phyloP scores from a whole-genome alignment of 1,140 invertebrate genomes.

The Reticulitermes speratus region DNA sequence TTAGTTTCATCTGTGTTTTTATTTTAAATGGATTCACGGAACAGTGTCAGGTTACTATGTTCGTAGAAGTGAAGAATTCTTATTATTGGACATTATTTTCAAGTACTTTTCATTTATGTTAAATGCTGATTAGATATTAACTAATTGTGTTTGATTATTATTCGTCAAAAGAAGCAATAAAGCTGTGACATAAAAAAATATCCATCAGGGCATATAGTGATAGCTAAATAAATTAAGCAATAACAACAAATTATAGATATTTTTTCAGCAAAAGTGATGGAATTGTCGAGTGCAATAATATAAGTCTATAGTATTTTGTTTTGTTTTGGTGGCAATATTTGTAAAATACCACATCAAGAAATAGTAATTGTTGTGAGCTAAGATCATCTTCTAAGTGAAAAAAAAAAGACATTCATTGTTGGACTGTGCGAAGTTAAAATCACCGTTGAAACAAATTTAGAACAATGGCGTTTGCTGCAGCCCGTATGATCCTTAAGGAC shows the following conservation, averaged over 20 bases:
- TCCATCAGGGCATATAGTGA: neutral
- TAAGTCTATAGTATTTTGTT: neutral
- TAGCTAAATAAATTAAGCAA: neutral
- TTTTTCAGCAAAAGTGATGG: neutral
- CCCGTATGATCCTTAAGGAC: conserved; percentile 78
- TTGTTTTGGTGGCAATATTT: neutral
- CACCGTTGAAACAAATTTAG: neutral
- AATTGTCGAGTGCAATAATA: neutral
- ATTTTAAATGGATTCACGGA: neutral
- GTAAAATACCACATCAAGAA: neutral
- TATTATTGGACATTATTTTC: neutral
- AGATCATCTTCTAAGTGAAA: too few relatives aligned
- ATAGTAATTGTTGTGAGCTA: neutral
- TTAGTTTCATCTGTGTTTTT: neutral
- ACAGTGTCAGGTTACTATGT: neutral
- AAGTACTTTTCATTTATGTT: neutral
- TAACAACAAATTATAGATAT: neutral
- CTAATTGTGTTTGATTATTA: neutral
- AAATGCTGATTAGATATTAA: neutral
- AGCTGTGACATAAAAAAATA: neutral
- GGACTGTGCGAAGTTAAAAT: neutral
- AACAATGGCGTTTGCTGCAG: conserved; percentile 76
- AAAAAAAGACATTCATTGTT: neutral
- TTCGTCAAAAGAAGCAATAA: neutral
- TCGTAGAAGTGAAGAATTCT: neutral